A percentile compares a stretch with the other conserved stretches of the same genome.
These are phyloP conservation scores for Paratilapia polleni DNA, from an alignment of 2,113 vertebrate species.

Conservation along the genomic window DNA sequence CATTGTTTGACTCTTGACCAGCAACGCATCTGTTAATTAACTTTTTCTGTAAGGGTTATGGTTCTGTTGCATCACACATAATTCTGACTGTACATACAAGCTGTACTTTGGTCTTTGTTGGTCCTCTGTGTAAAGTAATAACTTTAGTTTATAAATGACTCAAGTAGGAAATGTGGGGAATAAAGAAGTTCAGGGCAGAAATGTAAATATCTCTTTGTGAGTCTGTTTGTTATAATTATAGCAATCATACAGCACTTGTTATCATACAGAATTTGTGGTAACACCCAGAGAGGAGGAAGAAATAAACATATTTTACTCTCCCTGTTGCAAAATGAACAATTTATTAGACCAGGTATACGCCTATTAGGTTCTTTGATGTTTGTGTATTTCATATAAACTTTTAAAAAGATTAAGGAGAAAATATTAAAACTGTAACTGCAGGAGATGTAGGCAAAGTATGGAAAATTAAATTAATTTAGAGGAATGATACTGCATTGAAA, in stretches of 20 bases:
- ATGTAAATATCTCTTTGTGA: not conserved
- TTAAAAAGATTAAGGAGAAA: not conserved
- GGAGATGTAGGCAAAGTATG: not conserved
- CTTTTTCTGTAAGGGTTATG: not conserved
- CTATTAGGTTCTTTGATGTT: not conserved
- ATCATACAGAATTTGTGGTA: too few species aligned
- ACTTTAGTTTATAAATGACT: not conserved
- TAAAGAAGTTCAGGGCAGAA: not conserved
- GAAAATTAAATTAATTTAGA: accelerated
- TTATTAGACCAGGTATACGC: not conserved
- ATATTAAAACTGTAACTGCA: not conserved
- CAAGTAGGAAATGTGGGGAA: not conserved
- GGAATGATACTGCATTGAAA: not conserved
- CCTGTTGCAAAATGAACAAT: not conserved
- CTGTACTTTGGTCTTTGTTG: not conserved
- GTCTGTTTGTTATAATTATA: not conserved
- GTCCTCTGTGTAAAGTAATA: not conserved
- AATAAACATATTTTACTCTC: accelerated
- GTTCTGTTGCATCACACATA: not conserved
- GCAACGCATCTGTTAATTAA: not conserved
- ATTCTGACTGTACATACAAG: not conserved
- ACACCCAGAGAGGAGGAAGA: too few species aligned
- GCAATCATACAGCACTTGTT: too few species aligned
- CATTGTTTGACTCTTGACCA: not conserved
- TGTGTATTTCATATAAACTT: not conserved